These are phyloP conservation scores for Lethenteron camtschaticum DNA, from an alignment of 2,113 vertebrate genomes.

Conservation along the genomic window DNA sequence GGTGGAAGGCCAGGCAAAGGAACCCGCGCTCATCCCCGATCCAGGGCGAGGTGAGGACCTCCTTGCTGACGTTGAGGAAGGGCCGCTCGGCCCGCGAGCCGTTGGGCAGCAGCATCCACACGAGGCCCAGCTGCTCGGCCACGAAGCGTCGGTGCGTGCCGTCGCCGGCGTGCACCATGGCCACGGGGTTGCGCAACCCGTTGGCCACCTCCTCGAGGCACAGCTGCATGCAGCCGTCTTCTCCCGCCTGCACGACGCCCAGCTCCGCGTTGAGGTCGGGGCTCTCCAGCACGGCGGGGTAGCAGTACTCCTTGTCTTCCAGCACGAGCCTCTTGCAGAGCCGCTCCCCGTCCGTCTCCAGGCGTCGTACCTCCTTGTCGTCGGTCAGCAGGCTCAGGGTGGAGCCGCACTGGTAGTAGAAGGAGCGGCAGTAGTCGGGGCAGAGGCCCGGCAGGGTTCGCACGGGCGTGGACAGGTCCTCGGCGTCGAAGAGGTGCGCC, in stretches of 20 bases:
- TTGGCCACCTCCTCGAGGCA: constrained; percentile 43
- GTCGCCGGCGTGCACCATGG: constrained; percentile 35
- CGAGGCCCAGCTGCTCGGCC: constrained; percentile 39
- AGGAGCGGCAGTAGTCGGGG: constrained; percentile 30
- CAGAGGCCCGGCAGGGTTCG: constrained; percentile 42
- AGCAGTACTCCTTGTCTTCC: constrained; percentile 43
- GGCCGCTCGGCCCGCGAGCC: constrained; percentile 36
- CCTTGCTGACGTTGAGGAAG: constrained; percentile 38
- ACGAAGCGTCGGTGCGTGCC: constrained; percentile 36
- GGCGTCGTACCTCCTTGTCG: constrained; percentile 17
- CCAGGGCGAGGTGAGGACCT: constrained; percentile 36
- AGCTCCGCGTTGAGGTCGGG: constrained; percentile 24
- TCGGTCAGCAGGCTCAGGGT: constrained; percentile 27
- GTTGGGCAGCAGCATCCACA: constrained; percentile 39
- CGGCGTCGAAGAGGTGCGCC: constrained; percentile 41
- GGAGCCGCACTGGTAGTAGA: constrained; percentile 27
- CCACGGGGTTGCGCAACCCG: constrained; percentile 33
- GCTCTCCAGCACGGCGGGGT: constrained; percentile 32
- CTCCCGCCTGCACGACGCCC: constrained; percentile 24
- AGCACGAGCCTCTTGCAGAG: constrained; percentile 38
- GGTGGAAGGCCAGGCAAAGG: constrained; percentile 49
- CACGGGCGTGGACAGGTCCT: constrained; percentile 33
- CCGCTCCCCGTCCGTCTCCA: constrained; percentile 14
- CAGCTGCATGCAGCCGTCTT: constrained; percentile 36
- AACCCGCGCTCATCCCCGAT: constrained; percentile 50